These are phyloP conservation scores for Drosophila miranda DNA, from an alignment of 1,140 invertebrate genomes.

Conservation along the genomic window DNA sequence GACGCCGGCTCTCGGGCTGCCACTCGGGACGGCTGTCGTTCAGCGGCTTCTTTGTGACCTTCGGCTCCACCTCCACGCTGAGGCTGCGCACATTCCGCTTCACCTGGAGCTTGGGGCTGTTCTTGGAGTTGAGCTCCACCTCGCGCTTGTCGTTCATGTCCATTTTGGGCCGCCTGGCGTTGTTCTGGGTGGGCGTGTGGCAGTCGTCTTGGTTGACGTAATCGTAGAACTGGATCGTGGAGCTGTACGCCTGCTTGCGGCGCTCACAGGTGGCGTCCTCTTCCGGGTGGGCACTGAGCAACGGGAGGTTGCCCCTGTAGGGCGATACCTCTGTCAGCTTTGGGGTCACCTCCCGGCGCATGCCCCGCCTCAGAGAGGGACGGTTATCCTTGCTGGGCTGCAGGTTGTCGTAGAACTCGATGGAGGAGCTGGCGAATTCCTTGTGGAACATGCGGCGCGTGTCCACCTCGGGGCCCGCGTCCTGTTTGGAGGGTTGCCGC, in stretches of 20 bases:
- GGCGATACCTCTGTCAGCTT: constrained; percentile 65
- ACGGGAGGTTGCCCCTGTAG: constrained; percentile 11
- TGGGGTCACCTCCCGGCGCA: constrained; percentile 55
- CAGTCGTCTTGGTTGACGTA: constrained; percentile 52
- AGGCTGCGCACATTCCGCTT: constrained; percentile 73
- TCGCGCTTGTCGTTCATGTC: constrained; percentile 78
- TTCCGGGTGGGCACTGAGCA: constrained; percentile 6
- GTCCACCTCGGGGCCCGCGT: constrained; percentile 46
- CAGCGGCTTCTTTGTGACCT: constrained; percentile 58
- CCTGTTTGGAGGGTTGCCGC: constrained; percentile 3
- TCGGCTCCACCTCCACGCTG: constrained; percentile 50
- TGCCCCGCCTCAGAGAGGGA: constrained; percentile 10
- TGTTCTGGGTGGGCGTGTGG: constrained; percentile 50
- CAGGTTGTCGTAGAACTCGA: constrained; percentile 76
- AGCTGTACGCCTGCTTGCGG: constrained; percentile 70
- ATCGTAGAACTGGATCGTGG: constrained; percentile 77
- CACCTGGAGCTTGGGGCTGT: constrained; percentile 76
- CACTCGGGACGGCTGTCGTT: constrained; percentile 44
- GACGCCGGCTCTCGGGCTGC: constrained; percentile 9
- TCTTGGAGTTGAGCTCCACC: constrained; percentile 72
- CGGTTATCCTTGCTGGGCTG: constrained; percentile 34
- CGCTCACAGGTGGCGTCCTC: constrained; percentile 31
- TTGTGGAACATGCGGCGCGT: constrained; percentile 72
- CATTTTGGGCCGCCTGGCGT: constrained; percentile 67
- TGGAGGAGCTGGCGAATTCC: constrained; percentile 77